Conservation (phyloP, 1,140 invertebrate species). For the Heterodera schachtii region DNA sequence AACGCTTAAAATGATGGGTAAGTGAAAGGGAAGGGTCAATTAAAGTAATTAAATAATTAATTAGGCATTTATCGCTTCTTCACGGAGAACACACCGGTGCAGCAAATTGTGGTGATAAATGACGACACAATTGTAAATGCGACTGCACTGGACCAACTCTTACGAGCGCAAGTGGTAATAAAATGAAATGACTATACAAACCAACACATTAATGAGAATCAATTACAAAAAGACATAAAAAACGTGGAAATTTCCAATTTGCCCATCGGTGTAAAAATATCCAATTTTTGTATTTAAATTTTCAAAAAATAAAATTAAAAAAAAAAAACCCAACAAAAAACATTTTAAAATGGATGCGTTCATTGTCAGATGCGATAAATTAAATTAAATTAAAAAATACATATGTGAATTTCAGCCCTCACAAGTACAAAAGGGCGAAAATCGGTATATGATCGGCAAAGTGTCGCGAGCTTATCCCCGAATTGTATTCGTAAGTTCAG, state of each 20-base stretch:
- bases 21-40: conserved; percentile 29
- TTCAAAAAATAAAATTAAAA: no score
- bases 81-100: conserved; percentile 39
- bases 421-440: background rate
- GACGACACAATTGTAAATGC: conserved; percentile 66
- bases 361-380: no score
- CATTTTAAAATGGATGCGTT: no score
- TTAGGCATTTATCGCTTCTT: conserved; percentile 55
- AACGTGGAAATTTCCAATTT: no score
- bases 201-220: no score
- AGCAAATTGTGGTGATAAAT: conserved; percentile 65
- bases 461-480: conserved; percentile 64
- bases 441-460: conserved; percentile 57
- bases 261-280: no score
- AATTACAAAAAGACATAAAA: no score
- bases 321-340: no score
- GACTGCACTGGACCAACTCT: conserved; percentile 51
- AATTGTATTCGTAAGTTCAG: conserved; percentile 44
- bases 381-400: background rate
- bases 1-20: conserved; percentile 64
- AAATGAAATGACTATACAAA: background rate
- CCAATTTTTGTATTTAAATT: no score
- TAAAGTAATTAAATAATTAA: background rate
- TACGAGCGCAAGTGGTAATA: conserved; percentile 12
- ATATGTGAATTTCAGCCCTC: background rate